Conservation (phyloP, 2,888 invertebrate genomes). For the Sacculina carcini region DNA sequence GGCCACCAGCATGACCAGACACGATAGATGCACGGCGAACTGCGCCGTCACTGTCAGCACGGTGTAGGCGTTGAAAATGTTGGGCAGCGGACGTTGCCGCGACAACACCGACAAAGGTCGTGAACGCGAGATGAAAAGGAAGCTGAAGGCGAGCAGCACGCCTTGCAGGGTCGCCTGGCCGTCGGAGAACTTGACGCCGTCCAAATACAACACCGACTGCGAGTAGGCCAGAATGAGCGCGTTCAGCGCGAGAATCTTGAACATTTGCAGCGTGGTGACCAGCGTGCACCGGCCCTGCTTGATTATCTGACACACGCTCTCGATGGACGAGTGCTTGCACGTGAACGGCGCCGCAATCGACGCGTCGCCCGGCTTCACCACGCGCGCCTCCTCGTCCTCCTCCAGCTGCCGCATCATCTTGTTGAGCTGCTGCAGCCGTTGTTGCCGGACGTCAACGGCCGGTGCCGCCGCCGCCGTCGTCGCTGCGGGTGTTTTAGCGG, state of each 20-base stretch:
- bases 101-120: slow-evolving; percentile 77
- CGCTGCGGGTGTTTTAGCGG: too few relatives aligned
- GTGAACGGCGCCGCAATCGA: slow-evolving; percentile 98
- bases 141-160: slow-evolving; percentile 77
- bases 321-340: slow-evolving; percentile 79
- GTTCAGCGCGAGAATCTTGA: slow-evolving; percentile 94
- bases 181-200: slow-evolving; percentile 93
- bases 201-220: slow-evolving; percentile 89
- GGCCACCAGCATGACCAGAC: slow-evolving; percentile 63
- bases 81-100: slow-evolving; percentile 77
- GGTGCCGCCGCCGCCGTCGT: too few relatives aligned
- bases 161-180: slow-evolving; percentile 94
- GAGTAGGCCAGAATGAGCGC: slow-evolving; percentile 93
- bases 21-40: slow-evolving; percentile 78
- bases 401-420: slow-evolving; percentile 43
- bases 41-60: slow-evolving; percentile 78
- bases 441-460: neutral
- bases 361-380: slow-evolving; percentile 91
- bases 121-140: slow-evolving; percentile 89
- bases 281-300: slow-evolving; percentile 97
- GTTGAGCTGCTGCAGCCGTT: slow-evolving; percentile 25
- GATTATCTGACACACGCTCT: slow-evolving; percentile 93
- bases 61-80: slow-evolving; percentile 95
- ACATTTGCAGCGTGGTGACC: slow-evolving; percentile 98
- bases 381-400: slow-evolving; percentile 49